Evolutionary conservation across 2,888 invertebrate genomes (phyloP), one percentile per base, ranked within the genome.

Genomic region (Glaucopsyche alexis): DNA sequence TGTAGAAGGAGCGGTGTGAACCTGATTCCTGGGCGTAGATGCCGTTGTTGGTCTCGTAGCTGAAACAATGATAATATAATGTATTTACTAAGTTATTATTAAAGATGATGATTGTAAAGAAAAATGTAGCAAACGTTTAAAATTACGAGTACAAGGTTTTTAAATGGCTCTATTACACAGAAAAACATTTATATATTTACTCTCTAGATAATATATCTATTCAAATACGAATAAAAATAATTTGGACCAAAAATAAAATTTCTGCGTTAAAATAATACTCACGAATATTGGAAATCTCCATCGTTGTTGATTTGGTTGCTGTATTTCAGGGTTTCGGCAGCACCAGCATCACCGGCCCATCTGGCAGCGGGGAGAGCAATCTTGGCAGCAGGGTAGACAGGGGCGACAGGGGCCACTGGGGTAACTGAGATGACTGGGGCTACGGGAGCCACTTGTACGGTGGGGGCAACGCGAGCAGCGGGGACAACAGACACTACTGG

Each of bases 1-100:
- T 85, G 81, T 91, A 90, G 78, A 71, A 71, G 38, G 47, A 47
- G 19, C 93, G 94, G 40, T 94, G 93, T 11, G 85, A 84, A 14
- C 95, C 95, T 77, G 94, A 91, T 76, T 94, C 95, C 77, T 94
- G 92, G 45, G 93, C 94, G 6, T 93, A 85, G 78, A 95, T 95
- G 8, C 95, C 95, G 81, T 95, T 95, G 84, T 94, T 94, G 67
- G 94, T 94, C 83, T 95, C 94, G 79, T 88, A 93, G 76, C 95
- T 95, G 77, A 47, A 80, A 14, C 16, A 60, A 71, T 11, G 67
- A 47, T 40, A 38, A 7, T 13, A 4, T 40, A 5, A 14, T 9
- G 0, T 50, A 14, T 40, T 16, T 52, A 19, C 5, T 47, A 5
- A 19, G 11, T 64, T 5, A 3, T 29, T 29, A 29, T 29, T 29